These are phyloP conservation scores for Anhinga anhinga DNA, from an alignment of 2,113 vertebrate genomes.

Conservation along the genomic window DNA sequence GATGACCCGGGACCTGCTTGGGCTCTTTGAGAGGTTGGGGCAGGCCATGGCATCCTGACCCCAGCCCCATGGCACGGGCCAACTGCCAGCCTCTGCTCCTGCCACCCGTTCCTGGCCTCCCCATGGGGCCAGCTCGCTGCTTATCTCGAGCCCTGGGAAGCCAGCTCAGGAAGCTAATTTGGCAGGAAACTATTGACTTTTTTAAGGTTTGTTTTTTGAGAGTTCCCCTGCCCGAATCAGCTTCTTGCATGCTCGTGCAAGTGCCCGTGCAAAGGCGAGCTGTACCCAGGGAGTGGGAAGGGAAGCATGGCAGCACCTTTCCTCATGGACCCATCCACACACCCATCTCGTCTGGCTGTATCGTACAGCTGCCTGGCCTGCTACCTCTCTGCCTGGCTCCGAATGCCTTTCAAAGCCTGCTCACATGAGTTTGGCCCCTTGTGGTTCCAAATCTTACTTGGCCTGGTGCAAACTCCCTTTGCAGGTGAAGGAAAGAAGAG, in stretches of 20 bases:
- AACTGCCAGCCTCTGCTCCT: not conserved
- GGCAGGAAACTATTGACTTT: not conserved
- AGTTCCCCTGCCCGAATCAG: not conserved
- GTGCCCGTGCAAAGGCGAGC: accelerated
- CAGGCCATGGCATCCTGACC: not conserved
- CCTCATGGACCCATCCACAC: not conserved
- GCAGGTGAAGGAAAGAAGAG: not conserved
- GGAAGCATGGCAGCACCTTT: not conserved
- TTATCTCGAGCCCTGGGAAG: not conserved
- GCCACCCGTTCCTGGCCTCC: not conserved
- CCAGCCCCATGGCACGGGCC: not conserved
- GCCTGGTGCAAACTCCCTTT: not conserved
- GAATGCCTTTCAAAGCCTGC: not conserved
- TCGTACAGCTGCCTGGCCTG: accelerated
- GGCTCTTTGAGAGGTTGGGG: not conserved
- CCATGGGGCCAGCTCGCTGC: accelerated
- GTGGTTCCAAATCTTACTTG: not conserved
- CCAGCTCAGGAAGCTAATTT: not conserved
- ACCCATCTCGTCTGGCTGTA: not conserved
- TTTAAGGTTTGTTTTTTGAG: not conserved
- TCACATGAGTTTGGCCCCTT: not conserved
- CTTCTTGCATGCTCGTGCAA: not conserved
- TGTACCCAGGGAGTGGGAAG: accelerated
- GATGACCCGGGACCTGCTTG: not conserved
- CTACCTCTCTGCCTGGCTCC: not conserved